phyloP scores from a whole-genome alignment of 1,140 invertebrate genomes.

The Drosophila burlai region DNA sequence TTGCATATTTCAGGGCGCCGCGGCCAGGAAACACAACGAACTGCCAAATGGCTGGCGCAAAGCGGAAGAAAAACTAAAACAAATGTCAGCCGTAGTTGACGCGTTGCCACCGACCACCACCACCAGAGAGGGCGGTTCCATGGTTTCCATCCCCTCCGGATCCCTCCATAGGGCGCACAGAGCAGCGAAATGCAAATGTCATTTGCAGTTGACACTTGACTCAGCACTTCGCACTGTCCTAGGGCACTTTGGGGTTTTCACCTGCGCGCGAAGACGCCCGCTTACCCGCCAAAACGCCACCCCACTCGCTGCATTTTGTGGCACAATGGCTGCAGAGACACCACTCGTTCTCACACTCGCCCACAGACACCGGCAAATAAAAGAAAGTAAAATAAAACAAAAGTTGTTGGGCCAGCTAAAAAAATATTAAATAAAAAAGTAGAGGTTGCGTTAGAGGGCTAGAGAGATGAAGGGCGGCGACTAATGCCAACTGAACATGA shows the following conservation, averaged over 20 bases:
- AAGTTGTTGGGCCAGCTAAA: slow-evolving; percentile 26
- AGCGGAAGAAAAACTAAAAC: slow-evolving; percentile 84
- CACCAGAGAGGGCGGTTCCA: slow-evolving; percentile 32
- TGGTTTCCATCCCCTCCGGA: background rate
- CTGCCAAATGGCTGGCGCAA: slow-evolving; percentile 81
- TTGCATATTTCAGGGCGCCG: slow-evolving; percentile 64
- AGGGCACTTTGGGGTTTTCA: slow-evolving; percentile 82
- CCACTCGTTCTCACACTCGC: slow-evolving; percentile 20
- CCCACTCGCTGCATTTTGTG: slow-evolving; percentile 47
- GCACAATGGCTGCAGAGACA: slow-evolving; percentile 58
- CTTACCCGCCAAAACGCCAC: slow-evolving; percentile 3
- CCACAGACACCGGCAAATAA: slow-evolving; percentile 35
- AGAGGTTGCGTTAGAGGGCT: slow-evolving; percentile 13
- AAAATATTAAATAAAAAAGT: slow-evolving; percentile 20
- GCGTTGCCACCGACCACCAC: slow-evolving; percentile 67
- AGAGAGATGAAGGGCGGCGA: slow-evolving; percentile 32
- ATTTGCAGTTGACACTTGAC: slow-evolving; percentile 84
- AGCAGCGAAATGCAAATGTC: slow-evolving; percentile 82
- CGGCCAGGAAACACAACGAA: slow-evolving; percentile 69
- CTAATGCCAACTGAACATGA: slow-evolving; percentile 75
- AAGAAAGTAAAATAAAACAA: slow-evolving; percentile 63
- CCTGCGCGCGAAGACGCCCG: slow-evolving; percentile 52
- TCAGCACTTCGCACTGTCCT: slow-evolving; percentile 83
- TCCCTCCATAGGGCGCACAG: slow-evolving; percentile 11
- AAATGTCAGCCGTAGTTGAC: slow-evolving; percentile 83